A percentile compares a stretch with the other conserved stretches of the same genome.
These are phyloP conservation scores for Oncopeltus fasciatus DNA, from an alignment of 1,140 invertebrate genomes.

Conservation along the genomic window DNA sequence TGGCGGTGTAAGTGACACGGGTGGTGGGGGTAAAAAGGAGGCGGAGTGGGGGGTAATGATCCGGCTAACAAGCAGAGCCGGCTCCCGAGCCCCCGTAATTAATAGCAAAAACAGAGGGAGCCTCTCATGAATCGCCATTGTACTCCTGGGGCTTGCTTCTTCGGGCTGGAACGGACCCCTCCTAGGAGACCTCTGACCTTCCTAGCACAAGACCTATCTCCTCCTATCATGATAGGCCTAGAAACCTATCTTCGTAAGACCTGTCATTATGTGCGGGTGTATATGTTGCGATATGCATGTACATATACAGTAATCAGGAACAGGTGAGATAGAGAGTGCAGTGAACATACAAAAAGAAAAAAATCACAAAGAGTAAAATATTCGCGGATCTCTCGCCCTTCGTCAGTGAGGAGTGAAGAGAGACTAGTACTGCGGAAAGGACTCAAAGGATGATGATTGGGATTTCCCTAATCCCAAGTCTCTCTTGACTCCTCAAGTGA, in stretches of 20 bases:
- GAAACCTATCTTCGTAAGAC: background rate
- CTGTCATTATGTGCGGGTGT: background rate
- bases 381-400: too few species aligned
- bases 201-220: background rate
- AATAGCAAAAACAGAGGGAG: conserved; percentile 11
- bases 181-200: background rate
- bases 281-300: background rate
- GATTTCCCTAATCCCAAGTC: too few species aligned
- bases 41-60: conserved; percentile 12
- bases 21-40: conserved; percentile 5
- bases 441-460: too few species aligned
- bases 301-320: background rate
- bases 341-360: too few species aligned
- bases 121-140: background rate
- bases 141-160: too few species aligned
- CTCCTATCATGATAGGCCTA: background rate
- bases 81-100: too few species aligned
- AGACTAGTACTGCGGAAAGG: too few species aligned
- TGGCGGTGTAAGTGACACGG: conserved; percentile 14
- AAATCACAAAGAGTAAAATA: too few species aligned
- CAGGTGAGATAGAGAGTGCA: background rate
- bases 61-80: conserved; percentile 11
- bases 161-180: background rate
- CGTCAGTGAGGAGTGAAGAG: too few species aligned
- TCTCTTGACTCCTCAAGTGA: too few species aligned